phyloP scores from a whole-genome alignment of 2,888 invertebrate species.

The Nowickia ferox region DNA sequence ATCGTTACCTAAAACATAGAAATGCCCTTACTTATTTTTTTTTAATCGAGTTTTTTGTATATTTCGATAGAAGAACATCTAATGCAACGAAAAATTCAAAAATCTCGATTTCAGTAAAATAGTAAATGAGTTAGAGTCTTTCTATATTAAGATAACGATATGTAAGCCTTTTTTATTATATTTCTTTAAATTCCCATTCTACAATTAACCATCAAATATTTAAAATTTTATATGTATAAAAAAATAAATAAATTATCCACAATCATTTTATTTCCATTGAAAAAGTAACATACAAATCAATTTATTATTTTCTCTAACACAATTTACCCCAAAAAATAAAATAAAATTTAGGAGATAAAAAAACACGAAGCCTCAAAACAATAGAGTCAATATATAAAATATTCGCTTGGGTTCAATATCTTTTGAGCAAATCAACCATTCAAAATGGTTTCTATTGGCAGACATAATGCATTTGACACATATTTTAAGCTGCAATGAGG shows the following conservation, averaged over 20 bases:
- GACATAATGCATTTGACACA: slow-evolving; percentile 66
- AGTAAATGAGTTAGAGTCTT: no score
- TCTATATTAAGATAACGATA: no score
- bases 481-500: slow-evolving; percentile 45
- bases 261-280: slow-evolving; percentile 41
- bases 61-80: no score
- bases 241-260: slow-evolving; percentile 35
- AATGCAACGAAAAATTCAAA: no score
- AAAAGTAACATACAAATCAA: slow-evolving; percentile 34
- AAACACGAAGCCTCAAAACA: slow-evolving; percentile 45
- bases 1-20: no score
- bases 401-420: slow-evolving; percentile 46
- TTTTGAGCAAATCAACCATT: slow-evolving; percentile 47
- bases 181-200: background rate
- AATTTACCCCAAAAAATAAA: slow-evolving; percentile 8
- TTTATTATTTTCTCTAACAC: slow-evolving; percentile 47
- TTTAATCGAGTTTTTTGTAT: no score
- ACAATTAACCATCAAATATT: slow-evolving; percentile 17
- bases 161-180: background rate
- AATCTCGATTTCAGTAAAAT: no score
- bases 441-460: slow-evolving; percentile 54
- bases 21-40: background rate
- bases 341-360: slow-evolving; percentile 20
- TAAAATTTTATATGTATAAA: background rate
- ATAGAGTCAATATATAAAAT: slow-evolving; percentile 20